Base-by-base conservation (phyloP, 2,113 vertebrate species). In the Ellobius talpinus region DNA sequence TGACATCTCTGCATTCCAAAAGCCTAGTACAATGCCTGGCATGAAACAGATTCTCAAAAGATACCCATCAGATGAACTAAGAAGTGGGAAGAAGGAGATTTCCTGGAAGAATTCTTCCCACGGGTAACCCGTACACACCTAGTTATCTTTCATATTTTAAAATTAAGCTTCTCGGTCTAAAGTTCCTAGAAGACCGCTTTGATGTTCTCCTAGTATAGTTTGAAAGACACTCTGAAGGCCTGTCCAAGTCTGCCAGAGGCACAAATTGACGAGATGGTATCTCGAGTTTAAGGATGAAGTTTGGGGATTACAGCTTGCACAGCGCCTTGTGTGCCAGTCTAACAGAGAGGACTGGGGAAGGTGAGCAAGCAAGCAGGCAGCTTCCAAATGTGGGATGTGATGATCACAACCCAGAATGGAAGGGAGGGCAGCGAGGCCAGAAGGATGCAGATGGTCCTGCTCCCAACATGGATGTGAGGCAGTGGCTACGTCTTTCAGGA, bases 91-190 rank as follows among this genome's bases (percentile, higher is more conserved):
- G 73, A 95, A 13, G 33, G 72, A 81, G 33, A n/a, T 76, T 87
- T 92, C 72, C 65, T 82, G 31, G 55, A 93, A 87, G 47, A 85
- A 92, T 10, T 24, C 39, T 42, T 45, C 26, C 50, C 55, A 55
- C 5, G 26, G 58, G 10, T 70, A 81, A 79, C 55, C 55, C 31
- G 47, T 58, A 12, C 47, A 94, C 70, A 17, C 70, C 65, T 87
- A 36, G 72, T 42, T 33, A 39, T 16, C 26, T 87, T 61, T 82
- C 9, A 89, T 52, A 82, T 78, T 94, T 95, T 93, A 7, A 89
- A 96, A 91, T 86, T 90, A 90, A 90, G 24, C 50, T 81, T 92
- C 50, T 58, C 77, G 39, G 29, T 14, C 36, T n/a, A 21, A 52
- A 31, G 23, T 68, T 87, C 47, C 70, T 42, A 58, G 68, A 89